A percentile compares a stretch with the other conserved stretches of the same genome.
Conservation (phyloP, 2,888 invertebrate species). For the Tiliacea aurago region DNA sequence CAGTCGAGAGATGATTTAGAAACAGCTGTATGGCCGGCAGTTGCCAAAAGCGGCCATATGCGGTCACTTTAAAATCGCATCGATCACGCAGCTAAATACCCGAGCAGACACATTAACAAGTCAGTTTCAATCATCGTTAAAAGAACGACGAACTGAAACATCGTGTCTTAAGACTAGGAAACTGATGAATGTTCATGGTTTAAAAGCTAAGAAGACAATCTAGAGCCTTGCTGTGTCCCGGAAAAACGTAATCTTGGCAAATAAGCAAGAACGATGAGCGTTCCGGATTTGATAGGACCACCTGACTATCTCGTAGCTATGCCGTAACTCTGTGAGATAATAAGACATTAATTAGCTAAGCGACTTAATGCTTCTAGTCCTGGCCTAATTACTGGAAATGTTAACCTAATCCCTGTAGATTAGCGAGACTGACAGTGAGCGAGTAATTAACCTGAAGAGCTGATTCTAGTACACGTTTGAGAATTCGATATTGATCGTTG, state of each 20-base stretch:
- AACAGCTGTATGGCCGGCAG: constrained; percentile 38
- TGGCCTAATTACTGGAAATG: constrained; percentile 31
- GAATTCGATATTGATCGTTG: constrained; percentile 17
- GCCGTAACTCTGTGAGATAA: constrained; percentile 19
- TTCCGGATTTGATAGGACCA: constrained; percentile 24
- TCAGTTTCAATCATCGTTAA: constrained; percentile 63
- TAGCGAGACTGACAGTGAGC: constrained; percentile 20
- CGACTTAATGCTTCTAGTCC: constrained; percentile 36
- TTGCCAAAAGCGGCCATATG: constrained; percentile 57
- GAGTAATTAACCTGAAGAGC: constrained; percentile 40
- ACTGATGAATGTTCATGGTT: constrained; percentile 18
- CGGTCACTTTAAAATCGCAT: constrained; percentile 60
- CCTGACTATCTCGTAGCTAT: background rate
- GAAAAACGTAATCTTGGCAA: background rate
- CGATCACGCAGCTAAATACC: constrained; percentile 60
- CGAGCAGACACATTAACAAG: constrained; percentile 59
- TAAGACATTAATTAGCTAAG: constrained; percentile 33
- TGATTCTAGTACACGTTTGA: constrained; percentile 10
- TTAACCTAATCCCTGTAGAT: constrained; percentile 40
- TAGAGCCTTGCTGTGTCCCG: background rate
- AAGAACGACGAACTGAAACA: constrained; percentile 49
- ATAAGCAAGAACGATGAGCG: constrained; percentile 3
- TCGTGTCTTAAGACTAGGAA: constrained; percentile 42
- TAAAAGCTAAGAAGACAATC: background rate
- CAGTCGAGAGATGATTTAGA: constrained; percentile 37